A percentile compares a stretch with the other conserved stretches of the same genome.
Evolutionary conservation across 2,797 vertebrate genomes (phyloP).

Genomic region (Clamator glandarius): DNA sequence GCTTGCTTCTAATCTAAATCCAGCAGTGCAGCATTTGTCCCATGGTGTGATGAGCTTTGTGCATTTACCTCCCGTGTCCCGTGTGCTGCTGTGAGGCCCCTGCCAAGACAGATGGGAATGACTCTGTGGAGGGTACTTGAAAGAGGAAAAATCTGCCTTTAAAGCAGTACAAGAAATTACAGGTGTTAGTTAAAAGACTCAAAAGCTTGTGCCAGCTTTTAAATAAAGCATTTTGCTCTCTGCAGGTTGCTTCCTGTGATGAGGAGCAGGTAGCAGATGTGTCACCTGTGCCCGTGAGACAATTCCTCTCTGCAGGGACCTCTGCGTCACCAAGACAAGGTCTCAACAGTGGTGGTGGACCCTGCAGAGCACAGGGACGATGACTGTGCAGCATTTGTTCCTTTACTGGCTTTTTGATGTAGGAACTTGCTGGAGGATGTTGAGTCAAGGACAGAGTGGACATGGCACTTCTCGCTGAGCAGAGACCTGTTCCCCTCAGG

Average conservation of each 20-base stretch:
- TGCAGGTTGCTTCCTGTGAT: not conserved
- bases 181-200: not conserved
- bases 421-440: not conserved
- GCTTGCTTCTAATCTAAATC: not conserved
- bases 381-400: not conserved
- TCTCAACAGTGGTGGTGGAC: not conserved
- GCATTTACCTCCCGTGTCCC: not conserved
- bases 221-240: not conserved
- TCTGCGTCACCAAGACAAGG: not conserved
- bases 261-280: not conserved
- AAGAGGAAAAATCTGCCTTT: not conserved
- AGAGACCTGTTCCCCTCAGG: not conserved
- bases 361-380: not conserved
- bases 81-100: not conserved
- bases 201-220: not conserved
- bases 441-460: not conserved
- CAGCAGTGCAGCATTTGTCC: not conserved
- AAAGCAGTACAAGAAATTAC: not conserved
- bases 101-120: fast-evolving
- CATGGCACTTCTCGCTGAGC: not conserved
- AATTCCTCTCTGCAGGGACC: not conserved
- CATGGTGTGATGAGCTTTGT: not conserved
- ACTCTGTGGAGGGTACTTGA: not conserved
- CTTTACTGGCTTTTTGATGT: not conserved
- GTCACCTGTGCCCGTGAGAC: not conserved